Evolutionary conservation across 1,140 invertebrate genomes (phyloP).

Genomic region (Colletes latitarsis): DNA sequence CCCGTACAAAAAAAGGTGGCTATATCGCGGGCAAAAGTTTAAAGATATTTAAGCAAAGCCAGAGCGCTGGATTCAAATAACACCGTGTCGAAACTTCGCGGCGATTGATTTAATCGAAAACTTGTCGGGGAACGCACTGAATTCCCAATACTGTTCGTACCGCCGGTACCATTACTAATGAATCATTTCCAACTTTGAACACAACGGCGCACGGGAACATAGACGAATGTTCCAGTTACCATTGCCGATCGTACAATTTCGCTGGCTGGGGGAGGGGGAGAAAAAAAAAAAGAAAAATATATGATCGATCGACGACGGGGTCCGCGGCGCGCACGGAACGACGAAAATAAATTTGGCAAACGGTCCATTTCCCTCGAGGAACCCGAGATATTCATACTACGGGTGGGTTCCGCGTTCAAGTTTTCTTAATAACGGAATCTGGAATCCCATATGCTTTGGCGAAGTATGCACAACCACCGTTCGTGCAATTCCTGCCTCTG

Average conservation of each 20-base stretch:
- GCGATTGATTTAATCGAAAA: constrained; percentile 54
- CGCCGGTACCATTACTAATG: constrained; percentile 49
- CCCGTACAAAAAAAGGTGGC: too few species aligned
- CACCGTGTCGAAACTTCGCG: constrained; percentile 28
- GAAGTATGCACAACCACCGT: background rate
- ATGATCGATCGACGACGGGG: constrained; percentile 35
- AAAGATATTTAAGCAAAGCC: constrained; percentile 32
- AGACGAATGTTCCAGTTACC: constrained; percentile 47
- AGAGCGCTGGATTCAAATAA: constrained; percentile 32
- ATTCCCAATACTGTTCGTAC: constrained; percentile 39
- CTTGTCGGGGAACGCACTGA: constrained; percentile 39
- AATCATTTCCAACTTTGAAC: constrained; percentile 53
- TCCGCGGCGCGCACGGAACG: constrained; percentile 22
- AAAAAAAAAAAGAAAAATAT: constrained; percentile 29
- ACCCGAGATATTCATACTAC: constrained; percentile 21
- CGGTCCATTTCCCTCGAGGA: constrained; percentile 26
- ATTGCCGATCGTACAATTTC: constrained; percentile 48
- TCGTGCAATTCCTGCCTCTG: background rate
- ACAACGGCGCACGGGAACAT: constrained; percentile 39
- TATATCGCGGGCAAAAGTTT: background rate
- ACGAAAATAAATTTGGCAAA: constrained; percentile 50
- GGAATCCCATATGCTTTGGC: background rate
- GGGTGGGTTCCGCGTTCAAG: background rate
- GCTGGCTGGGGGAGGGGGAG: too few species aligned
- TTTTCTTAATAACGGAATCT: constrained; percentile 28